Evolutionary conservation across 2,888 invertebrate species (phyloP), one percentile per base, ranked within the genome.

Genomic region (Heteropelma amictum): DNA sequence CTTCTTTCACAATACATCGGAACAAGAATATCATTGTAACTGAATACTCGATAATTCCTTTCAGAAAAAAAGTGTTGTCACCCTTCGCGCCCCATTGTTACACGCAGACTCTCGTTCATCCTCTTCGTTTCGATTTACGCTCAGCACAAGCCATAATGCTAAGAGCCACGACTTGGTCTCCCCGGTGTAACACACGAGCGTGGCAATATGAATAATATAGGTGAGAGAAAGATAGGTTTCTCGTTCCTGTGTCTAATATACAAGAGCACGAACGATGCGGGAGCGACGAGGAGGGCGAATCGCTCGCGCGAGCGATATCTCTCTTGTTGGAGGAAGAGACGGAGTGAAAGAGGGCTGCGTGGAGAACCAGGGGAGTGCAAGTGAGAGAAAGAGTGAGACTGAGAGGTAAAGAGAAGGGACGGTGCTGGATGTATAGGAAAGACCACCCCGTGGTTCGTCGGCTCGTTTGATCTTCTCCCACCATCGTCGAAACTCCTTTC

Each of bases 371-470:
- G 76, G 30, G 72, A 40, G 47, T 49, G 28, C 42, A 71, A 60
- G 77, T 49, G 45, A 45, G 54, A 72, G 77, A 64, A 73, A 78
- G 53, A 73, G 73, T 72, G 81, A 76, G 76, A 74, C 76, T 61
- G 76, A 77, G 75, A 45, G 74, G 30, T 47, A 53, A 28, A 54
- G 72, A 68, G 77, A 47, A 33, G 40, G 56, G 74, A 76, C 80
- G 83, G 82, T 54, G 61, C 47, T 49, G 84, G 84, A 84, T 84
- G 84, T 61, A 71, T 49, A 58, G 58, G 85, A 87, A 65, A 78
- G 89, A 88, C 88, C 86, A 88, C 88, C 88, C 89, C 88, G 88
- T 88, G 88, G 88, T 84, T 87, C 80, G 89, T 87, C 89, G 87
- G 87, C 87, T 86, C 87, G 83, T 87, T 87, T 87, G 87, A 87